phyloP scores from a whole-genome alignment of 2,797 vertebrate genomes.

The Coregonus sp. region DNA sequence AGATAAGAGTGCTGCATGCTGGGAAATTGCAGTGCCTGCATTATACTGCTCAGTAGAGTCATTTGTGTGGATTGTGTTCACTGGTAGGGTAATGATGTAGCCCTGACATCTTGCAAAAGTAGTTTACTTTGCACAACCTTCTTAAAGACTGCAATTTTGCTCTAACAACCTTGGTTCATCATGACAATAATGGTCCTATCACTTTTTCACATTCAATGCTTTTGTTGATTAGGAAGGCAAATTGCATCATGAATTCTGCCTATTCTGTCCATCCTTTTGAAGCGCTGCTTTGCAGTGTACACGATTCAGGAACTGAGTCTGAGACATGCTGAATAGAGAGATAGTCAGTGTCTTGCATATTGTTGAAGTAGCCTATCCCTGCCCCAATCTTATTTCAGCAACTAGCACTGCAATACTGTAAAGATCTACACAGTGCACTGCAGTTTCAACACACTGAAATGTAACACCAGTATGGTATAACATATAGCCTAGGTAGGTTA shows the following conservation, averaged over 20 bases:
- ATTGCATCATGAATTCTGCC: not conserved
- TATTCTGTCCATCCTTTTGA: not conserved
- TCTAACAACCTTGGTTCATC: not conserved
- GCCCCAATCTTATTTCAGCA: not conserved
- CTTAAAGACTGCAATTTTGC: not conserved
- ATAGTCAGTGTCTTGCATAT: slow-evolving; percentile 4
- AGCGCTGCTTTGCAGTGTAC: not conserved
- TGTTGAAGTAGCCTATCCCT: not conserved
- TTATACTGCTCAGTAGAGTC: not conserved
- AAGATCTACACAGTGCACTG: not conserved
- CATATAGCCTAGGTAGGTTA: not conserved
- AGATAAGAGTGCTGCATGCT: not conserved
- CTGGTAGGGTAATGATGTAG: not conserved
- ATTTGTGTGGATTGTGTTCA: not conserved
- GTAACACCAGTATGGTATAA: slow-evolving; percentile 6
- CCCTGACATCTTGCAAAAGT: not conserved
- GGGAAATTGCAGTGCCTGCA: not conserved
- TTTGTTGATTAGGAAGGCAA: too few species aligned
- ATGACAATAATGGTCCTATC: too few species aligned
- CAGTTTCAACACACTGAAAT: slow-evolving; percentile 20
- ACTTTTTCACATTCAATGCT: too few species aligned
- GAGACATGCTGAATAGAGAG: not conserved
- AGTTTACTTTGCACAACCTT: too few species aligned
- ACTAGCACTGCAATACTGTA: not conserved
- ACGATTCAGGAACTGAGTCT: not conserved